phyloP scores from a whole-genome alignment of 2,888 invertebrate species.

The Coecobrya sp. region DNA sequence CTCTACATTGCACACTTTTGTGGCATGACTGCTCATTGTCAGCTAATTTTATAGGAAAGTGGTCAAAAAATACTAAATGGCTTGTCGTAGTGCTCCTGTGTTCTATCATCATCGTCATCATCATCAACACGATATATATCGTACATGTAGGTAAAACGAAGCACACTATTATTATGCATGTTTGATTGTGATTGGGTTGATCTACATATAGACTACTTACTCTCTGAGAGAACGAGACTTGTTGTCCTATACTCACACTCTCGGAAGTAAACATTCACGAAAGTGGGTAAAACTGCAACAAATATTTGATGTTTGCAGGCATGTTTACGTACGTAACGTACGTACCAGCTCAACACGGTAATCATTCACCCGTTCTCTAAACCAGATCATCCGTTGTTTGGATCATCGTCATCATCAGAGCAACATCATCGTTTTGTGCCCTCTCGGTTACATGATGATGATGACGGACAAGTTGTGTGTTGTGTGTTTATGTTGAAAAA shows the following conservation, averaged over 20 bases:
- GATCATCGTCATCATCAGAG: constrained; percentile 5
- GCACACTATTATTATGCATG: constrained; percentile 36
- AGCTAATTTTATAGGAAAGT: constrained; percentile 33
- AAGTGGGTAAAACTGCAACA: constrained; percentile 38
- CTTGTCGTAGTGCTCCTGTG: neutral
- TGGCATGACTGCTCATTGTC: constrained; percentile 7
- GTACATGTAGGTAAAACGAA: constrained; percentile 23
- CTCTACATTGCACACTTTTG: constrained; percentile 37
- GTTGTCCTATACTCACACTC: constrained; percentile 25
- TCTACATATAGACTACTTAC: constrained; percentile 44
- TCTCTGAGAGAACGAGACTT: constrained; percentile 16
- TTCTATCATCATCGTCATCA: constrained; percentile 9
- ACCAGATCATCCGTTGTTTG: constrained; percentile 43
- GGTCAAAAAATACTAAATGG: constrained; percentile 32
- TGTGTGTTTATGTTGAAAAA: constrained; percentile 11
- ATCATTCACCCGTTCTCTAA: constrained; percentile 52
- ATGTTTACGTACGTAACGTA: neutral
- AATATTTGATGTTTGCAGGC: neutral
- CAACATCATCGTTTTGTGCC: neutral
- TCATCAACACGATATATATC: too few species aligned
- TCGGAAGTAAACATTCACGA: constrained; percentile 48
- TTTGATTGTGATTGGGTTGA: constrained; percentile 32
- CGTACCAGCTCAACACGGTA: neutral
- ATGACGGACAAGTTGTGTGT: neutral
- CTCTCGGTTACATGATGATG: neutral